Evolutionary conservation across 2,113 vertebrate genomes (phyloP), one percentile per base, ranked within the genome.

Genomic region (Acrocephalus kingi): DNA sequence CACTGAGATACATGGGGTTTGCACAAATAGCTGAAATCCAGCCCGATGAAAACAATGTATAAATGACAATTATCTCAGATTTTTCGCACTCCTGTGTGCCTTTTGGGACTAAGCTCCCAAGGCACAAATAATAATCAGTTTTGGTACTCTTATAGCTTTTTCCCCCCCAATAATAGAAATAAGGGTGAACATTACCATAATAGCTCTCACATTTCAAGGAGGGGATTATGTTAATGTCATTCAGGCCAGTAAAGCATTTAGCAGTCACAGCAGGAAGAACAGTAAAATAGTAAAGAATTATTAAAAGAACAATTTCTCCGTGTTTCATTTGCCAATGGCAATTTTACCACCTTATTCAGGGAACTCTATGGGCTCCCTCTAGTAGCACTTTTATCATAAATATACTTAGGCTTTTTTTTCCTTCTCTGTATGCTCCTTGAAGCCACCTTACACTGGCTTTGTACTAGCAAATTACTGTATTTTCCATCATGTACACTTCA

Each of bases 231-330:
- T 76, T 96, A 85, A 76, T 73, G 41, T 54, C 41, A 17, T 80
- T 91, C 74, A 91, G 71, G 71, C 62, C 89, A 87, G 78, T 69
- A 68, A 82, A 92, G 81, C 82, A 87, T 82, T 92, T 87, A 79
- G 59, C 74, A 83, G 30, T 51, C 95, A 1, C 93, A 94, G 89
- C 89, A 91, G 80, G 73, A 90, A 74, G 69, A 94, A 92, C 54
- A 84, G 20, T 64, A 89, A 93, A 92, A 89, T 25, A 49, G 77
- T 75, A 64, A 90, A 84, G 39, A 78, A 92, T 86, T 93, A 89
- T 52, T 78, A 84, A 74, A 84, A 92, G 49, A 87, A 89, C 31
- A 1, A 30, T 71, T 91, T 82, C 23, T 71, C 46, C 8, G 5
- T 43, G 43, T 82, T 94, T 89, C 69, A 89, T 84, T 87, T 79